Evolutionary conservation across 2,888 invertebrate genomes (phyloP), one percentile per base, ranked within the genome.

Genomic region (Acrobasis suavella): DNA sequence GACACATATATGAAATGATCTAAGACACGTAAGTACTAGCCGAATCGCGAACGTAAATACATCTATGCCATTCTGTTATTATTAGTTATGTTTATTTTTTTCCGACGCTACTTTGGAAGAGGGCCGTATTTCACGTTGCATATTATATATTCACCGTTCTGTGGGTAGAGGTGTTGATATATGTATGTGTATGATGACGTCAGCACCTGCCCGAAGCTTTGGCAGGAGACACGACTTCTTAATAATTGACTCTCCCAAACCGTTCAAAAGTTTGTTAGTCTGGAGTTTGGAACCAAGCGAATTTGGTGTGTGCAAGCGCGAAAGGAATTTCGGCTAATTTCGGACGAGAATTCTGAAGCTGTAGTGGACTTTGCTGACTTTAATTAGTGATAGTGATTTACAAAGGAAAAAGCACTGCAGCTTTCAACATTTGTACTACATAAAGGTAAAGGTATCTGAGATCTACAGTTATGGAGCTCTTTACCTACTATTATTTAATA

Each of bases 121-220:
- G 71, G 75, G 78, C 80, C 76, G 83, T 86, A 83, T 86, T 82
- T 87, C 78, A 84, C 73, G 76, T 75, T 83, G 79, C 79, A 85
- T 80, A 81, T 65, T 66, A 84, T 82, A 83, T 83, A 76, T 79
- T 77, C 78, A 72, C 75, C 75, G 32, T 32, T 76, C 78, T 79
- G 75, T 76, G 74, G 73, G 75, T 79, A 76, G 80, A 70, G 78
- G 77, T 74, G 80, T 80, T 80, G 77, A 80, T 83, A 78, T 86
- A 84, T 78, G 82, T 82, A 75, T 76, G 73, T 78, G 73, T 75
- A 77, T 79, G 71, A 71, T 90, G 91, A 91, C 91, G 91, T 91
- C 88, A 83, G 77, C 84, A 87, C 85, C 85, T 89, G 83, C 74
- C 85, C 75, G 87, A 90, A 90, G 83, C 82, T 90, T 92, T 92